Base-by-base conservation (phyloP, 2,113 vertebrate genomes). In the Odontophorus gujanensis region DNA sequence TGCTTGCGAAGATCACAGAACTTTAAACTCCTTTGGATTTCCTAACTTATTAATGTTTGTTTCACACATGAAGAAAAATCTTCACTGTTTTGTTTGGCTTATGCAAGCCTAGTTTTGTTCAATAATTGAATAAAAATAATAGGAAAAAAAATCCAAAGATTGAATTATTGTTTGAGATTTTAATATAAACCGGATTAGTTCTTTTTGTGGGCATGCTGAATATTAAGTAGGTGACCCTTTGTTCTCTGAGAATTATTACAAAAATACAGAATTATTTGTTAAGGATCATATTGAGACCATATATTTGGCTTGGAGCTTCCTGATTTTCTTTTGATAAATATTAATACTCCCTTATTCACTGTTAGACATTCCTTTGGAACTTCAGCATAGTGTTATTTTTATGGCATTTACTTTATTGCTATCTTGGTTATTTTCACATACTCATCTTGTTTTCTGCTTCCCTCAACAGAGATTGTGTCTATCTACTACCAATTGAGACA, bases 131-230 rank as follows among this genome's bases (percentile, higher is more conserved):
- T 75, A 82, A 66, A 38, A 34, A 40, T 25, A 71, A 32, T 3
- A 55, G 69, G 65, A 84, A 89, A 83, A 38, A 40, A 84, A 81
- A 73, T 85, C 85, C 88, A 96, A 69, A 55, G 19, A 77, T 30
- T 36, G 53, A 73, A 55, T 92, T 84, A 80, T 72, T 92, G 43
- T 87, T 94, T 82, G 71, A 95, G 73, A 94, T 85, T 97, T 92
- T 94, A 95, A 96, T 95, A 96, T 95, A 93, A 96, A 90, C 81
- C 21, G 83, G 77, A 96, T 96, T 95, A 94, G 88, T 73, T 95
- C 79, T 77, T 81, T 95, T 72, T 85, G 63, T 67, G 67, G 17
- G 63, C 82, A 62, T 53, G 78, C 24, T 93, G 94, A 94, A 92
- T 92, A 88, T 94, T 94, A 97, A 96, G 77, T 82, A 85, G 67